Conservation (phyloP, 2,888 invertebrate species). For the Eilema caniola region DNA sequence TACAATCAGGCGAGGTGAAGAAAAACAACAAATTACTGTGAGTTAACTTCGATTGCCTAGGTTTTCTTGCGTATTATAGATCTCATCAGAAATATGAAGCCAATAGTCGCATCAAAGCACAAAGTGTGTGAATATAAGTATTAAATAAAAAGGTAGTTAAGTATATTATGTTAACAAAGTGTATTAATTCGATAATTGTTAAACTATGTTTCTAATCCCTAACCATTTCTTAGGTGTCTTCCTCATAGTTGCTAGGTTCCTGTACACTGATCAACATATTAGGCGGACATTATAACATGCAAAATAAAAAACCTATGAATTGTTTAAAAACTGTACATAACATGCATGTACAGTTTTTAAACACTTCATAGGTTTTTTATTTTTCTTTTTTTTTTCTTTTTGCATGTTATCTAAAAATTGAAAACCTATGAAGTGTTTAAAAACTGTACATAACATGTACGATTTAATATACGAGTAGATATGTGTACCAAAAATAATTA, state of each 20-base stretch:
- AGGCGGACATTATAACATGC: background rate
- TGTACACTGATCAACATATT: too few species aligned
- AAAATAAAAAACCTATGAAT: background rate
- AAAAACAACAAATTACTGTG: too few species aligned
- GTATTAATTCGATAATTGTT: background rate
- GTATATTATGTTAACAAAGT: background rate
- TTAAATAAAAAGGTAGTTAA: background rate
- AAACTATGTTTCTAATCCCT: background rate
- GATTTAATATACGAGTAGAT: too few species aligned
- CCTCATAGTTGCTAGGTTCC: background rate
- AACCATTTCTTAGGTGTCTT: background rate
- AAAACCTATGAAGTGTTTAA: too few species aligned
- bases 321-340: background rate
- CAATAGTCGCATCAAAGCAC: constrained; percentile 23
- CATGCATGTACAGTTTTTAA: too few species aligned
- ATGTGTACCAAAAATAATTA: too few species aligned
- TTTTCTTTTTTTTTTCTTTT: too few species aligned
- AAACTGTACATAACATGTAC: background rate
- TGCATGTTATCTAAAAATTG: too few species aligned
- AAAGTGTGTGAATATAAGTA: constrained; percentile 19
- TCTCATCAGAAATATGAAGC: constrained; percentile 1
- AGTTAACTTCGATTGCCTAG: too few species aligned
- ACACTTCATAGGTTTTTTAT: too few species aligned
- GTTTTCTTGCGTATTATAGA: background rate
- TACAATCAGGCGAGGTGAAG: too few species aligned